Percentiles rank a stretch among this genome's conserved stretches.
Conservation (phyloP, 2,113 vertebrate species). For the Azemiops feae region DNA sequence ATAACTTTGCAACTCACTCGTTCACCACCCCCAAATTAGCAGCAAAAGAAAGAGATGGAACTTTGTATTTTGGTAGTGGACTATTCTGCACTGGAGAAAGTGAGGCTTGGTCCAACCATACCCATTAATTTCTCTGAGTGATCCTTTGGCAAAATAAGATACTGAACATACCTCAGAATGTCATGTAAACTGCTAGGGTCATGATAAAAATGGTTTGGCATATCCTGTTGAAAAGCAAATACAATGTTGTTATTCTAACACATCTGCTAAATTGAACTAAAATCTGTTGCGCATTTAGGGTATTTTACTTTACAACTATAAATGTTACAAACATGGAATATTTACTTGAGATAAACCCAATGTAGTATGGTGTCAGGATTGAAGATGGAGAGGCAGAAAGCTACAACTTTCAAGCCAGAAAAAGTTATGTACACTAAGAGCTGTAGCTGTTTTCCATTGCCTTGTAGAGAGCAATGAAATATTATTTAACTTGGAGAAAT, state of each 20-base stretch:
- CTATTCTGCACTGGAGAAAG: background rate
- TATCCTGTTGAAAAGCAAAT: slow-evolving; percentile 77
- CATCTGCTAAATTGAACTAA: background rate
- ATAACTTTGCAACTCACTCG: background rate
- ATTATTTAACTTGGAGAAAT: background rate
- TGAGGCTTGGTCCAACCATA: background rate
- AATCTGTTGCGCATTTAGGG: background rate
- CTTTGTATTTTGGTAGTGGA: background rate
- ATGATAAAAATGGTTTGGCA: slow-evolving; percentile 94
- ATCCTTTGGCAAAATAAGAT: background rate
- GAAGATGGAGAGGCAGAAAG: background rate
- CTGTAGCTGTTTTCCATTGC: background rate
- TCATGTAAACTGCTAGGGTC: slow-evolving; percentile 84
- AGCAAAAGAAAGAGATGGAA: background rate
- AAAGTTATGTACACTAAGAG: background rate
- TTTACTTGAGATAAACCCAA: background rate
- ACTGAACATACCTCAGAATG: slow-evolving; percentile 80
- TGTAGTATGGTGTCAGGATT: background rate
- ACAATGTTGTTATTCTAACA: slow-evolving; percentile 28
- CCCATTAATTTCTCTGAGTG: background rate
- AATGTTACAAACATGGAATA: background rate
- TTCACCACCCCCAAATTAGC: background rate
- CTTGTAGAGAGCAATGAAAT: background rate
- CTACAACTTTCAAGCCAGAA: background rate
- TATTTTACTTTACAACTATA: background rate